Evolutionary conservation across 1,140 invertebrate species (phyloP).

Genomic region (Stenopsyche tienmushanensis): DNA sequence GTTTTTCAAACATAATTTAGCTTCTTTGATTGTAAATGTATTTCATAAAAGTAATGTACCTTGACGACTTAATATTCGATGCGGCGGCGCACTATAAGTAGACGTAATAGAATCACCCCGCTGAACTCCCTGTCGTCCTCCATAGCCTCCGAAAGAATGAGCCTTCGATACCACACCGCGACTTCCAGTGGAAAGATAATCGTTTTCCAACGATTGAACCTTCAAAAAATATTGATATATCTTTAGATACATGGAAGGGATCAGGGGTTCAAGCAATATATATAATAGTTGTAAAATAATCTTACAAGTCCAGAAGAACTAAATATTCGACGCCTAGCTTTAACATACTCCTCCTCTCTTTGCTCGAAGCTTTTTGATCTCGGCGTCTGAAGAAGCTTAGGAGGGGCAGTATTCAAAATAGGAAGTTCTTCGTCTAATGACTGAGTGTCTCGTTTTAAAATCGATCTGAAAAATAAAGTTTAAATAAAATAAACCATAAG

Average conservation of each 20-base stretch:
- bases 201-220: constrained; percentile 62
- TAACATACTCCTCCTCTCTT: constrained; percentile 84
- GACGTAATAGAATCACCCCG: constrained; percentile 48
- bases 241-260: neutral
- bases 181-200: constrained; percentile 58
- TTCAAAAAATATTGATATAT: constrained; percentile 38
- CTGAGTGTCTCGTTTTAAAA: constrained; percentile 78
- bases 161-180: constrained; percentile 72
- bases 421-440: constrained; percentile 67
- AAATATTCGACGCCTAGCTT: constrained; percentile 79
- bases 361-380: constrained; percentile 89
- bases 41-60: constrained; percentile 48
- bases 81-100: constrained; percentile 49
- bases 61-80: constrained; percentile 70
- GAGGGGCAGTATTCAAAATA: neutral
- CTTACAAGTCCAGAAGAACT: constrained; percentile 51
- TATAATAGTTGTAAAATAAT: no score
- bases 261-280: no score
- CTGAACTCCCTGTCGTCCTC: constrained; percentile 49
- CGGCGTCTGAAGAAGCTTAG: constrained; percentile 44
- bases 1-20: no score
- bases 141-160: constrained; percentile 84
- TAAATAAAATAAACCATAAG: no score
- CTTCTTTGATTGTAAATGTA: neutral
- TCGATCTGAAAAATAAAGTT: constrained; percentile 62